phyloP scores from a whole-genome alignment of 1,140 invertebrate genomes.

The Agrypnia vestita region DNA sequence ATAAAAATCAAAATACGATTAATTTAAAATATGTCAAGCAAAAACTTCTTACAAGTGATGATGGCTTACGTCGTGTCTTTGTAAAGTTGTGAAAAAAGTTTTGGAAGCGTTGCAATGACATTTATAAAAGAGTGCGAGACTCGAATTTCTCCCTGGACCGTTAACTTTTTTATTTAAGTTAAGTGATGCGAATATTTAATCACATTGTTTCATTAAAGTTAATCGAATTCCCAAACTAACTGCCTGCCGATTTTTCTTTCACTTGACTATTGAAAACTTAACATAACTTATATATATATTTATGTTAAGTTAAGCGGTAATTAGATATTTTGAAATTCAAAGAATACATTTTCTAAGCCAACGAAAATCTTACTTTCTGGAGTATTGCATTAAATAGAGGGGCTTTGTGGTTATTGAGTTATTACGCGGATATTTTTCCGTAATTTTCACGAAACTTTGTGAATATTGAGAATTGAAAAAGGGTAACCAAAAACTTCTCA shows the following conservation, averaged over 20 bases:
- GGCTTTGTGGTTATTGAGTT: too few species aligned
- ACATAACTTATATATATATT: too few species aligned
- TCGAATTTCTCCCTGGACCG: neutral
- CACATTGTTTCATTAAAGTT: slow-evolving; percentile 7
- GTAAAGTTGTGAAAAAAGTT: neutral
- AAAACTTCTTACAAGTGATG: neutral
- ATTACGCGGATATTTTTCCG: too few species aligned
- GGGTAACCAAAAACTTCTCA: too few species aligned
- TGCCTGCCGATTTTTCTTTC: neutral
- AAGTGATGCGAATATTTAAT: slow-evolving; percentile 4
- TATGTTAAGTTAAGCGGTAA: too few species aligned
- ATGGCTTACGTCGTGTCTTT: neutral
- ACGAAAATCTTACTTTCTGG: too few species aligned
- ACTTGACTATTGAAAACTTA: neutral
- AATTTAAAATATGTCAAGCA: neutral
- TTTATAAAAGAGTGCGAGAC: neutral
- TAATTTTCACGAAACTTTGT: too few species aligned
- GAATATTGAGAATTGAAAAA: too few species aligned
- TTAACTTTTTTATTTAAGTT: neutral
- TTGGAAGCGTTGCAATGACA: neutral
- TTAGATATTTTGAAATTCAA: too few species aligned
- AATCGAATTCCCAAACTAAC: slow-evolving; percentile 6
- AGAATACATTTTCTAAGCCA: too few species aligned
- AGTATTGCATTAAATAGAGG: too few species aligned
- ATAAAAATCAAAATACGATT: too few species aligned